Base-by-base conservation (phyloP, 2,888 invertebrate genomes). In the Pteria penguin region DNA sequence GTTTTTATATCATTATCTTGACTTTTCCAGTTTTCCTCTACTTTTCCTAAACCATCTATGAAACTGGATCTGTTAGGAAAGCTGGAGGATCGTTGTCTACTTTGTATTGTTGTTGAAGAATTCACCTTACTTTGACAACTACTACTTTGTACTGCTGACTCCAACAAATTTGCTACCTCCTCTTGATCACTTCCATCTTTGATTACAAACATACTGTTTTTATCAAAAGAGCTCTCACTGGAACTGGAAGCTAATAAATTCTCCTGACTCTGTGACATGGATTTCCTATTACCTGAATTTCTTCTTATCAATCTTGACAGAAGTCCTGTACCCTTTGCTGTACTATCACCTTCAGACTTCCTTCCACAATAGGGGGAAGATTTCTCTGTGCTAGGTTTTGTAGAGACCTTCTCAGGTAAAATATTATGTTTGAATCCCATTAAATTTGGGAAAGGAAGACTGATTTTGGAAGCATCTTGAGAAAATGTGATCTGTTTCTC, bases 51-150 rank as follows among this genome's bases (percentile, higher is more conserved):
- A 81, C 82, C 81, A 2, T 83, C 82, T 36, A 83, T 70, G 75
- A 79, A 85, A 66, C 83, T 82, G 62, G 83, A 81, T 27, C 87
- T 80, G 75, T 88, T 89, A 14, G 89, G 89, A 80, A 89, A 88
- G 68, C 89, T 89, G 4, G 88, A 89, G 29, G 89, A 89, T 57
- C 89, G 72, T 27, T 83, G 83, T 27, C 89, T 79, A 31, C 84
- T 84, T 24, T 78, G 69, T 2, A 78, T 71, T 57, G 57, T 32
- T 18, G 80, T 55, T 14, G 76, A 75, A 58, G 86, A 75, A 74
- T 86, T 86, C 70, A 88, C 87, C 22, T 84, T 85, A 70, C 85
- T 84, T 58, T 84, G 85, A 62, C 78, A 76, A 8, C 78, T 67
- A 69, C 81, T 82, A 54, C 65, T 83, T 54, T 74, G 75, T 2